Evolutionary conservation across 2,888 invertebrate genomes (phyloP).

Genomic region (Alentia gelatinosa): DNA sequence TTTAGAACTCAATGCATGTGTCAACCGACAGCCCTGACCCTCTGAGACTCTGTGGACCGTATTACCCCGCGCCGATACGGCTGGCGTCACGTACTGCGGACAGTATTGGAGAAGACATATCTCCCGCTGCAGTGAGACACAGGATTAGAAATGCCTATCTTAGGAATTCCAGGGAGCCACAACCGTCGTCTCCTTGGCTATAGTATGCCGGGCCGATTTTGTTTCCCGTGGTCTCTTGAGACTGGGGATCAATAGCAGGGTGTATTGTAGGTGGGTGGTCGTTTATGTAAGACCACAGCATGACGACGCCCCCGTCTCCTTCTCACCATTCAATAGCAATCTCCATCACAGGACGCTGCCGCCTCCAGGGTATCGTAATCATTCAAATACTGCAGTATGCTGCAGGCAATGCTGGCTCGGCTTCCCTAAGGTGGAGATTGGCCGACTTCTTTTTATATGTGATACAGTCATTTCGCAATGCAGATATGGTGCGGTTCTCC

Average conservation of each 20-base stretch:
- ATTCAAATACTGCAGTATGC: conserved; percentile 12
- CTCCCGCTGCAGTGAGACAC: not conserved
- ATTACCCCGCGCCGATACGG: not conserved
- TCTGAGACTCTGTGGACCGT: not conserved
- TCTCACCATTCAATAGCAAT: not conserved
- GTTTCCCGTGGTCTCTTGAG: not conserved
- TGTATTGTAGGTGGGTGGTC: not conserved
- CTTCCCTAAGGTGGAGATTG: not conserved
- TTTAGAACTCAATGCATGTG: no score
- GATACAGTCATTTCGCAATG: no score
- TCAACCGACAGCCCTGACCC: no score
- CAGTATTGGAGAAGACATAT: not conserved
- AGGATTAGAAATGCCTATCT: not conserved
- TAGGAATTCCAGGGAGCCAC: not conserved
- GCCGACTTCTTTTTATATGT: not conserved
- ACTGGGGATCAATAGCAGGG: not conserved
- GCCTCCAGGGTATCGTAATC: not conserved
- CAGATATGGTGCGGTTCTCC: no score
- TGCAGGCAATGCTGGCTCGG: not conserved
- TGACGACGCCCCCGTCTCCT: not conserved
- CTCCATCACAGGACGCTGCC: not conserved
- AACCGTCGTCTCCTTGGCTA: not conserved
- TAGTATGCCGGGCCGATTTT: not conserved
- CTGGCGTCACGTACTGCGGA: not conserved
- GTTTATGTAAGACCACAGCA: not conserved